Base-by-base conservation (phyloP, 2,888 invertebrate species). In the Conus canariensis region DNA sequence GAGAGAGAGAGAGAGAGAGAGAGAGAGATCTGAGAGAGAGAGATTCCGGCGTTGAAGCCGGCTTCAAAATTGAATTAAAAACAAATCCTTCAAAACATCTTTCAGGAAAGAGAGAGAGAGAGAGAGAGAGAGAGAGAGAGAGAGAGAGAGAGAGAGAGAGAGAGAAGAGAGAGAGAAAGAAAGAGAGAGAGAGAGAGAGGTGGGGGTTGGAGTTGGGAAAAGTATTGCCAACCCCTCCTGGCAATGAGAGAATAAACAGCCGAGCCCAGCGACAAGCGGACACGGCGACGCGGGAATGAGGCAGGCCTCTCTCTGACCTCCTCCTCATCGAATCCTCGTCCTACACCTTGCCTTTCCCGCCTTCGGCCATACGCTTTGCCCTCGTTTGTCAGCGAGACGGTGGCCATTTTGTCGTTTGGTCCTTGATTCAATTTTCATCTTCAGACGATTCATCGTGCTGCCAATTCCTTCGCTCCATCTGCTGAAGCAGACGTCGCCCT, bases 381-480 rank as follows among this genome's bases (percentile, higher is more conserved):
- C 85, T 85, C 85, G 83, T 89, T 85, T 85, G 83, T 89, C 89
- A 89, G 85, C 85, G 70, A 56, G 58, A 77, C 30, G 77, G 85
- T 19, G 59, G 89, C 85, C 89, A 85, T 85, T 85, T 85, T 85
- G 85, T 58, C 70, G 85, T 70, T 83, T 85, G 85, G 59, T 59
- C 58, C 74, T 45, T 85, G 85, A 89, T 89, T 85, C 89, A 85
- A 89, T 85, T 85, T 89, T 89, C 89, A 85, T 89, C 89, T 85
- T 85, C n/a, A 56, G 85, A 74, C 89, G 58, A 89, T 89, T 89
- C 83, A 85, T 89, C 89, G 56, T 85, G 70, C 85, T 74, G 89
- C 89, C 85, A 85, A 85, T 85, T 74, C 85, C 70, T 45, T 59
- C 56, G 22, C 10, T 70, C 89, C 89, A 89, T 89, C 89, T 89